Evolutionary conservation across 2,113 vertebrate genomes (phyloP), one percentile per base, ranked within the genome.

Genomic region (Gobio gobio): DNA sequence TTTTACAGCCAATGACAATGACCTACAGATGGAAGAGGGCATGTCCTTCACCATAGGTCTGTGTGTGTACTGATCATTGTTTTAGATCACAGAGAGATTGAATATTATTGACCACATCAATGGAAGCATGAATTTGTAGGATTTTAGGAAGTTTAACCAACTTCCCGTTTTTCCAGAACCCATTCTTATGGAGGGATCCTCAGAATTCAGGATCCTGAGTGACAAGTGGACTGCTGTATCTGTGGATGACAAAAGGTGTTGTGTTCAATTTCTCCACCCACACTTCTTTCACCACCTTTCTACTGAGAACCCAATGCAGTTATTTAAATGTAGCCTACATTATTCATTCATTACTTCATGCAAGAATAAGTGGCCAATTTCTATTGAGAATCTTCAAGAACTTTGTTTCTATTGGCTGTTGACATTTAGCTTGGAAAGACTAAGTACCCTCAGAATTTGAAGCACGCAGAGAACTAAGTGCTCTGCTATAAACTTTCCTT

Each of bases 161-260:
- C 47, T 29, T 2, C 13, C 72, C 24, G 10, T 87, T 0, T 85
- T 47, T 92, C 29, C 91, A 99, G 98, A 99, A 89, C 98, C 98
- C 76, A 97, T 99, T 92, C 92, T 99, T 90, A 96, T 97, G 92
- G 97, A 98, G 89, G 98, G 97, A 64, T 95, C 95, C 20, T 84
- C 94, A 0, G 95, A 98, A 87, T 97, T 97, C 89, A 94, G 86
- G 88, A 96, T 97, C 89, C 91, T 99, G 74, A 92, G 94, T 66
- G 97, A 99, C 86, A 96, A 96, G 13, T 99, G 98, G 98, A 99
- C 97, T 0, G 97, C 95, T 1, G 92, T 98, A 86, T 97, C 97
- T 45, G 82, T 91, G 83, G 97, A 99, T 89, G 92, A 97, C 89
- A 97, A 95, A 94, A 97, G 97, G 97, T 99, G 83, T 24, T 12